These are phyloP conservation scores for Falco novaeseelandiae DNA, from an alignment of 2,797 vertebrate species.

Conservation along the genomic window DNA sequence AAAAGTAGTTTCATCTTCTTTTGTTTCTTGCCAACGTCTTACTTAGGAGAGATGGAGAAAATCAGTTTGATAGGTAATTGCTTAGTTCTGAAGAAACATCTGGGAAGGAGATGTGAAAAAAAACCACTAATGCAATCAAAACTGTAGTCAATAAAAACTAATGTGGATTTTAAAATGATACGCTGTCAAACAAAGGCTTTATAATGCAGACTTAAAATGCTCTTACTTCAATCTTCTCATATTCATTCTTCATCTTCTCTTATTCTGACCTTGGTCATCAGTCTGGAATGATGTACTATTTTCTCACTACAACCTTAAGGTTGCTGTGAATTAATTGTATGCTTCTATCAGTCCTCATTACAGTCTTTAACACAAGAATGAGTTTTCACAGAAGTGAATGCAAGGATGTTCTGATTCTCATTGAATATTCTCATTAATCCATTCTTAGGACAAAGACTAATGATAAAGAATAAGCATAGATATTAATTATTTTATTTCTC, in stretches of 20 bases:
- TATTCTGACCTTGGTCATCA: neutral
- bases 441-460: constrained; percentile 53
- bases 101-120: neutral
- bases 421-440: constrained; percentile 62
- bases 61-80: neutral
- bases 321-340: constrained; percentile 41
- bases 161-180: neutral
- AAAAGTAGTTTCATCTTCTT: neutral
- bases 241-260: neutral
- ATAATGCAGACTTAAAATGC: neutral
- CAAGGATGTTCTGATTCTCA: constrained; percentile 41
- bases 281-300: neutral
- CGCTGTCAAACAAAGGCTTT: neutral
- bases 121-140: neutral
- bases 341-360: constrained; percentile 56
- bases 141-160: neutral
- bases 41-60: neutral
- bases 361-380: constrained; percentile 30
- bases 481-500: constrained; percentile 62
- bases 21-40: neutral
- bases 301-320: neutral
- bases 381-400: constrained; percentile 32
- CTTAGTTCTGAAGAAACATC: neutral
- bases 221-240: neutral
- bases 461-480: constrained; percentile 36